Evolutionary conservation across 2,797 vertebrate genomes (phyloP).

Genomic region (Sebastes jordani): DNA sequence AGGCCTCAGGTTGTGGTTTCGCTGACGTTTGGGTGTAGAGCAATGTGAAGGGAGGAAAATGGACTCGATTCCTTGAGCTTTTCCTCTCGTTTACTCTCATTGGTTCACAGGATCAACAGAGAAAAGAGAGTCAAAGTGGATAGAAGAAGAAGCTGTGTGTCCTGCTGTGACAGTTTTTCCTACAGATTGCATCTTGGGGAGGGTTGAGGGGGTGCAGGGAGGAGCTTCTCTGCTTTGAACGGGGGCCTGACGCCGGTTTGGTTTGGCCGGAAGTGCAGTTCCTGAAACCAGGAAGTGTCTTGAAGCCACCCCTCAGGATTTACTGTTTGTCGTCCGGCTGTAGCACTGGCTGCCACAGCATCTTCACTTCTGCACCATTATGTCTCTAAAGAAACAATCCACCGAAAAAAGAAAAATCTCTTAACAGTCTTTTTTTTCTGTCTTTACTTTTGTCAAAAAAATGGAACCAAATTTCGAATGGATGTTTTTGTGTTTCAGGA

Average conservation of each 20-base stretch:
- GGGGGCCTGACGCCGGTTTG: not conserved
- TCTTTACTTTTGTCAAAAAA: constrained; percentile 49
- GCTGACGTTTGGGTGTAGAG: constrained; percentile 28
- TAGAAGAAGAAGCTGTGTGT: not conserved
- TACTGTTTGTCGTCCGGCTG: constrained; percentile 55
- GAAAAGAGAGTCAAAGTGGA: constrained; percentile 8
- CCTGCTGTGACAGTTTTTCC: constrained; percentile 21
- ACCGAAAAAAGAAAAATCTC: constrained; percentile 25
- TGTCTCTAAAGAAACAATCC: constrained; percentile 45
- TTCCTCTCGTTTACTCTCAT: constrained; percentile 32
- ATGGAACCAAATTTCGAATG: constrained; percentile 55
- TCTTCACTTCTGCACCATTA: constrained; percentile 46
- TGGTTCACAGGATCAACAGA: constrained; percentile 42
- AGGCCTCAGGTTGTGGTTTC: constrained; percentile 43
- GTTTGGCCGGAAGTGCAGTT: constrained; percentile 8
- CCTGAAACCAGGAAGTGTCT: constrained; percentile 47
- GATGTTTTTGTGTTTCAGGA: constrained; percentile 61
- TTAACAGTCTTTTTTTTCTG: constrained; percentile 30
- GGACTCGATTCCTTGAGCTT: constrained; percentile 50
- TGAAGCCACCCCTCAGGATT: constrained; percentile 44
- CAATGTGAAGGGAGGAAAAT: constrained; percentile 46
- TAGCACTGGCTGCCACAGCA: constrained; percentile 78
- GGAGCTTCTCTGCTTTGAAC: constrained; percentile 1
- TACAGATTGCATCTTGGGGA: constrained; percentile 21
- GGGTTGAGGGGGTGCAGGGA: not conserved